These are phyloP conservation scores for Cremastobaeus sp. DNA, from an alignment of 2,888 invertebrate genomes.

Conservation along the genomic window DNA sequence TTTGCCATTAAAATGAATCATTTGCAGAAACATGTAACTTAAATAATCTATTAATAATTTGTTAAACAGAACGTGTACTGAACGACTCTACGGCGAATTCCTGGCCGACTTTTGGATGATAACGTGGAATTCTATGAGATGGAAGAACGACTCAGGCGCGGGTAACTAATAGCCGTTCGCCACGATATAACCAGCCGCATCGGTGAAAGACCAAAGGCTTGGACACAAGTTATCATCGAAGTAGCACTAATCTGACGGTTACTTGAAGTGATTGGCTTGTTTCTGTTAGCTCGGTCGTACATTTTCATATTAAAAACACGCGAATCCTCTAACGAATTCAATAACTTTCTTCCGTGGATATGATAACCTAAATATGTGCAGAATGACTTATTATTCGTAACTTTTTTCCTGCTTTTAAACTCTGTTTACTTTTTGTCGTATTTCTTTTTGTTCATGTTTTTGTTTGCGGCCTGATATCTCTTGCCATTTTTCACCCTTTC, in stretches of 20 bases:
- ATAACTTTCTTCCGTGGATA: too few relatives aligned
- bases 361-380: too few relatives aligned
- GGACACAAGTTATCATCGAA: slow-evolving; percentile 50
- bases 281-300: slow-evolving; percentile 13
- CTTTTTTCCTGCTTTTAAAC: background rate
- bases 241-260: slow-evolving; percentile 45
- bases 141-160: slow-evolving; percentile 26
- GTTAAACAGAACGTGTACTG: slow-evolving; percentile 9
- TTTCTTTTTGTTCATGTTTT: background rate
- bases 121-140: slow-evolving; percentile 49
- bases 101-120: slow-evolving; percentile 32
- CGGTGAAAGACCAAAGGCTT: slow-evolving; percentile 34
- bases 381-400: slow-evolving; percentile 37
- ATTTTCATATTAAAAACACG: slow-evolving; percentile 26
- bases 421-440: background rate
- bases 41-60: slow-evolving; percentile 31
- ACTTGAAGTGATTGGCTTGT: slow-evolving; percentile 46
- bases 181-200: slow-evolving; percentile 40
- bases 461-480: too few relatives aligned
- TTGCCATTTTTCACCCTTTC: background rate
- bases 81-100: slow-evolving; percentile 20
- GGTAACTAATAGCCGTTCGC: slow-evolving; percentile 54
- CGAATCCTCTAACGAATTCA: too few relatives aligned
- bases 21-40: too few relatives aligned
- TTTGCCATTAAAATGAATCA: too few relatives aligned